Evolutionary conservation across 2,113 vertebrate genomes (phyloP), one percentile per base, ranked within the genome.

Genomic region (Candoia aspera): DNA sequence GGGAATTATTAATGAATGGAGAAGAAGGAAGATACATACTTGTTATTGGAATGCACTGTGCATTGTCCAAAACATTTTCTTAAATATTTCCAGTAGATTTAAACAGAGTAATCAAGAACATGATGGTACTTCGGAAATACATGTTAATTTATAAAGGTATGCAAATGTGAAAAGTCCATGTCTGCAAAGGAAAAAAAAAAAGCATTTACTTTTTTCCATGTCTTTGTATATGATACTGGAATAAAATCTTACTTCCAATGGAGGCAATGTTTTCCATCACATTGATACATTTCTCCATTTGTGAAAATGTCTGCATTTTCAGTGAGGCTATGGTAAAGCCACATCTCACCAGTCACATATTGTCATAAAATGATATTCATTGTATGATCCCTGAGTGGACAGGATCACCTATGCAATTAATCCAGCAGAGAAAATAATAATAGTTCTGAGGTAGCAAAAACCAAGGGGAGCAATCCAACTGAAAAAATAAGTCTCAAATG

Each of bases 51-150:
- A 90, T 84, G 88, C 0, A 0, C 62, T 57, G 58, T 79, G 57
- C 11, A 19, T 55, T 19, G n/a, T 4, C 0, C 10, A n/a, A 88
- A 29, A 8, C 8, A 53, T 62, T 59, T 91, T 57, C 49, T 62
- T n/a, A 93, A 93, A 93, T 46, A 60, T 91, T 84, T 91, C 21
- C 11, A 92, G 37, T 86, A 49, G 19, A 93, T 13, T 33, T 88
- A 89, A 92, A 95, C 5, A 4, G 33, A 92, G 46, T 59, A 60
- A 94, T 92, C 85, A 85, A 86, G 89, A 37, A n/a, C 23, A 58
- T 95, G 37, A n/a, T 55, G 64, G 24, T 54, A 91, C 57, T 68
- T 19, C 91, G 89, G 23, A 64, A 94, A 13, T 53, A 87, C 23
- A 3, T 54, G 60, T n/a, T 15, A 89, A 58, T 89, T 84, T 54